Base-by-base conservation (phyloP, 1,140 invertebrate species). In the Lycorma delicatula region DNA sequence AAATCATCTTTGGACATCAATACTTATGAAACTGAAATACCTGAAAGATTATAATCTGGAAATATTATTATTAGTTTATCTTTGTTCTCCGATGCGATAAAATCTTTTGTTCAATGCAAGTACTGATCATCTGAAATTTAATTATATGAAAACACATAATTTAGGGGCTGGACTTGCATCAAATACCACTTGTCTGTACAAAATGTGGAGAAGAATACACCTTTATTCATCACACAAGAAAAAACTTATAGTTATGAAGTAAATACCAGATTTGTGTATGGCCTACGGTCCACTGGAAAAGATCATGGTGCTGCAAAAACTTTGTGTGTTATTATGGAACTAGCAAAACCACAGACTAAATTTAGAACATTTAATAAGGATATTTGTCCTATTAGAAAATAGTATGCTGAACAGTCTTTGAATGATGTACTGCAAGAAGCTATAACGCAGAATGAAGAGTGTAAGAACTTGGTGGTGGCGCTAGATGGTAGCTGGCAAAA, bases 401-500 rank as follows among this genome's bases (percentile, higher is more conserved):
- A 7, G 11, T 9, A 36, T 13, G 27, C 27, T 20, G 2, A 7
- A 3, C 6, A 44, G 11, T 34, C 41, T 6, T 57, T 60, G 59
- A 28, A 28, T 28, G 46, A 3, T 12, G 58, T 44, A 34, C 41
- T 36, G 13, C 13, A 56, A 27, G 25, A 59, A 54, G 41, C 54
- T 23, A 20, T 57, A 16, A 36, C 49, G 16, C 6, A 36, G 11
- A 62, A 62, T 55, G 47, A 31, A 23, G 34, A 28, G 12, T 31
- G 38, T 27, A 20, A 3, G 22, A 48, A 62, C 47, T 49, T 62
- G 22, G 18, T 46, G 23, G 55, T 51, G 22, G 55, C 59, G 20
- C 29, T 57, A 38, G 59, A 60, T 52, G 59, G 34, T 12, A 52
- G 18, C 26, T 60, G 59, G 47, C 59, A 60, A 31, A 56, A 55